Conservation (phyloP, 1,140 invertebrate genomes). For the Oppia nitens region DNA sequence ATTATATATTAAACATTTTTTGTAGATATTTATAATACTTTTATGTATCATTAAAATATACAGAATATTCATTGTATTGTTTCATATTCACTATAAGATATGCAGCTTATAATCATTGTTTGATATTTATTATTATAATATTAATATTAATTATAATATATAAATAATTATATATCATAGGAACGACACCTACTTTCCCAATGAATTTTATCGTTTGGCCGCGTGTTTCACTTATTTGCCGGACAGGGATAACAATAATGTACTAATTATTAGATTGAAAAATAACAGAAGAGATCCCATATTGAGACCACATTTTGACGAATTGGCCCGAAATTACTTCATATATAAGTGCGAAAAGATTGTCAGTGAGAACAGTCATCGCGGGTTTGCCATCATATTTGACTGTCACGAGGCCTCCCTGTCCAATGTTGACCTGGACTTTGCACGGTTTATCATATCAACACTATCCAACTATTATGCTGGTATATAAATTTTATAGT, state of each 20-base stretch:
- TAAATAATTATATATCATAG: too few species aligned
- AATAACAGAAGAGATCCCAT: background rate
- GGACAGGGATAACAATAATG: constrained; percentile 1
- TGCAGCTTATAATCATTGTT: too few species aligned
- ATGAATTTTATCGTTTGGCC: constrained; percentile 10
- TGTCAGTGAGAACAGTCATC: constrained; percentile 3
- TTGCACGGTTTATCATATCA: constrained; percentile 11
- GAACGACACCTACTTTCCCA: background rate
- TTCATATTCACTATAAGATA: too few species aligned
- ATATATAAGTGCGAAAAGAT: constrained; percentile 6
- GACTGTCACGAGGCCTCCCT: constrained; percentile 9
- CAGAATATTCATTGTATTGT: too few species aligned
- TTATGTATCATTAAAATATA: too few species aligned
- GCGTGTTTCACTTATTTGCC: constrained; percentile 8
- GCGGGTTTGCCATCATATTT: constrained; percentile 8
- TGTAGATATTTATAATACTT: too few species aligned
- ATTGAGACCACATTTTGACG: background rate
- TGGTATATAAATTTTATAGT: background rate
- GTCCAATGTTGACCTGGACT: constrained; percentile 13
- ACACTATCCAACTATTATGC: constrained; percentile 11
- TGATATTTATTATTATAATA: too few species aligned
- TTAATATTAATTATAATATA: too few species aligned
- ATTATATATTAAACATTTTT: too few species aligned
- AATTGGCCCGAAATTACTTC: constrained; percentile 9
- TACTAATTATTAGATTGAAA: constrained; percentile 1